phyloP scores from a whole-genome alignment of 2,113 vertebrate genomes.

The Anguilla japonica region DNA sequence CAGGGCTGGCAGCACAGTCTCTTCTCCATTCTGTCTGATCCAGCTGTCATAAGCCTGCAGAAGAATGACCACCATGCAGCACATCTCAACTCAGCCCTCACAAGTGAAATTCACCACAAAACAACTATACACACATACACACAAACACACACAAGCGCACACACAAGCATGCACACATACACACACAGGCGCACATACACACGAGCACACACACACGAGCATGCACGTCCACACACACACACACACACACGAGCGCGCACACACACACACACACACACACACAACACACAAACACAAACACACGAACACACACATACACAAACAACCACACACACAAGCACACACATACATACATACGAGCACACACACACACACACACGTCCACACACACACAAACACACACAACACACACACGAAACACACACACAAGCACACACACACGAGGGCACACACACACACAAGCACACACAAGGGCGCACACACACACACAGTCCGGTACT shows the following conservation, averaged over 20 bases:
- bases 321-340: not conserved
- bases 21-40: slow-evolving; percentile 85
- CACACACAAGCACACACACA: not conserved
- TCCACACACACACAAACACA: no score
- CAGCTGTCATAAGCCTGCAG: slow-evolving; percentile 93
- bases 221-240: not conserved
- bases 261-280: not conserved
- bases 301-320: not conserved
- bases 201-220: not conserved
- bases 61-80: slow-evolving; percentile 46
- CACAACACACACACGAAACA: no score
- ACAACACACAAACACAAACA: not conserved
- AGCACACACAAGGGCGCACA: no score
- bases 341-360: not conserved
- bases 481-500: no score
- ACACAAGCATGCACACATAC: no score
- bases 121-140: not conserved
- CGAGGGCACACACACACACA: no score
- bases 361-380: no score
- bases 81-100: no score
- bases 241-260: not conserved
- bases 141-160: not conserved
- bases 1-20: slow-evolving; percentile 80
- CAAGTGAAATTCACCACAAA: not conserved
- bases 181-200: not conserved